Conservation (phyloP, 2,888 invertebrate species). For the Spodoptera exigua region DNA sequence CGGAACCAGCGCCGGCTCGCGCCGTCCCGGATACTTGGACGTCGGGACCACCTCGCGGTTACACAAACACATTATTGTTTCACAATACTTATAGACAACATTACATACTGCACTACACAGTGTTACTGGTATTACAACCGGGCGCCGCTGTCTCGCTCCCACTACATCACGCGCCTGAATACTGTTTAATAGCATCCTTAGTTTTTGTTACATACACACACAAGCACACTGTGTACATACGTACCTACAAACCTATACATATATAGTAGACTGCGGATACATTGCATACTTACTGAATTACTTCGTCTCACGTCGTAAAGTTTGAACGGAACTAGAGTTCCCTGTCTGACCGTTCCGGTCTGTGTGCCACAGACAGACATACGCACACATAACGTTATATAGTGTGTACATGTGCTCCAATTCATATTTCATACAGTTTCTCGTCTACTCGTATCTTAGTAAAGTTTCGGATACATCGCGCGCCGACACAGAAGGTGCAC, state of each 20-base stretch:
- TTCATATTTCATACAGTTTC: conserved; percentile 61
- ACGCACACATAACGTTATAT: conserved; percentile 18
- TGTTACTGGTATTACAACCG: too few species aligned
- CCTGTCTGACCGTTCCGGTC: conserved; percentile 18
- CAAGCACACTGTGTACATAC: background rate
- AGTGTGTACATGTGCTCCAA: conserved; percentile 40
- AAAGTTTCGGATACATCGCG: conserved; percentile 34
- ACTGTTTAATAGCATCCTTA: conserved; percentile 44
- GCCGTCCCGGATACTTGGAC: background rate
- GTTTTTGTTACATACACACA: conserved; percentile 18
- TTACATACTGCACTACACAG: too few species aligned
- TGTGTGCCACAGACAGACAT: too few species aligned
- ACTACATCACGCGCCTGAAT: conserved; percentile 39
- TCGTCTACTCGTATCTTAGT: conserved; percentile 44
- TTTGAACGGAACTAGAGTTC: too few species aligned
- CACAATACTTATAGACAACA: too few species aligned
- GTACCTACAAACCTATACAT: background rate
- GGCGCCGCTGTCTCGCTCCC: too few species aligned
- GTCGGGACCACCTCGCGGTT: too few species aligned
- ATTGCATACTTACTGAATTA: too few species aligned
- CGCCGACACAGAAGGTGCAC: conserved; percentile 17
- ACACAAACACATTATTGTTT: too few species aligned
- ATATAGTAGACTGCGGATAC: background rate
- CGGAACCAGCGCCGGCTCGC: background rate
- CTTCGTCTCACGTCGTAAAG: too few species aligned